Conservation (phyloP, 2,888 invertebrate species). For the Eustalomyia histrio region DNA sequence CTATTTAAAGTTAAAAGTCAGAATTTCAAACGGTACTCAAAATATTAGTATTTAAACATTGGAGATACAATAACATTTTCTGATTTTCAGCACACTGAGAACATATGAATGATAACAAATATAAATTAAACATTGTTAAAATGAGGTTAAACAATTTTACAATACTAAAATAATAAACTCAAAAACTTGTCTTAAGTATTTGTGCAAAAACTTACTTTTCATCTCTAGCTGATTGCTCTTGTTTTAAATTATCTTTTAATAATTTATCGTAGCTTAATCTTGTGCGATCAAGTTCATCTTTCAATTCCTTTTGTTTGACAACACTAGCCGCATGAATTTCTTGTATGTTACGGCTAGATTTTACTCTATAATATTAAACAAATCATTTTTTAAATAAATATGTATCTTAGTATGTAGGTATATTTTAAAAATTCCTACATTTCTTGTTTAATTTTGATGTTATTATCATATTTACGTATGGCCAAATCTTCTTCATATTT, state of each 20-base stretch:
- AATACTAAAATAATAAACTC: background rate
- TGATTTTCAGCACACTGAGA: too few relatives aligned
- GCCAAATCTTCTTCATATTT: conserved; percentile 71
- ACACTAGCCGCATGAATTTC: conserved; percentile 68
- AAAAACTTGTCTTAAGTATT: background rate
- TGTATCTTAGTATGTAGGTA: background rate
- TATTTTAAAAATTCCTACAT: conserved; percentile 64
- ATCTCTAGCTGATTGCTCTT: conserved; percentile 71
- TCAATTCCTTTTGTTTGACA: conserved; percentile 69
- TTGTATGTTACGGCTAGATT: conserved; percentile 67
- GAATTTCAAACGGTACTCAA: too few relatives aligned
- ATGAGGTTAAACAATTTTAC: background rate
- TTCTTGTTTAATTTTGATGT: conserved; percentile 70
- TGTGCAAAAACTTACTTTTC: conserved; percentile 73
- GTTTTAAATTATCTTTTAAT: conserved; percentile 66
- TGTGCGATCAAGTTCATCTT: conserved; percentile 68
- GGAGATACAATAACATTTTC: too few relatives aligned
- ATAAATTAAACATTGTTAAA: too few relatives aligned
- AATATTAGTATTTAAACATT: too few relatives aligned
- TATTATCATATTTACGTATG: conserved; percentile 71
- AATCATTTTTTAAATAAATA: background rate
- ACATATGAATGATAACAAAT: too few relatives aligned
- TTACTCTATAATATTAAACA: conserved; percentile 66
- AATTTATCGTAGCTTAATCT: conserved; percentile 65
- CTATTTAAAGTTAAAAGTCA: too few relatives aligned